phyloP scores from a whole-genome alignment of 1,140 invertebrate species.

The Potamilus streckersoni region DNA sequence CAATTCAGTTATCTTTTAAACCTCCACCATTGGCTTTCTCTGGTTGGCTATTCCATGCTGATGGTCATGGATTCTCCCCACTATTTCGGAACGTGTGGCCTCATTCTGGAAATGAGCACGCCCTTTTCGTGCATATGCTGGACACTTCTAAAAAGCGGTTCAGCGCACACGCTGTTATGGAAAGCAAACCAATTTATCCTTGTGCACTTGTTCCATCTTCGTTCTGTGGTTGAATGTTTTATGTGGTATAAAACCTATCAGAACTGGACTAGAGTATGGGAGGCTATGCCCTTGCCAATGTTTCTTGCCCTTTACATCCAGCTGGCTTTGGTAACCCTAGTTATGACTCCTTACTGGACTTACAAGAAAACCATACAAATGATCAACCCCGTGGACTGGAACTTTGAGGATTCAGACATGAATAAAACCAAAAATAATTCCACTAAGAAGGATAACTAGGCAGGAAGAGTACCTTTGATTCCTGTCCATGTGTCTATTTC shows the following conservation, averaged over 20 bases:
- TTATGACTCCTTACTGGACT: constrained; percentile 50
- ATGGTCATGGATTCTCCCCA: constrained; percentile 19
- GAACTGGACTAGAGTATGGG: constrained; percentile 51
- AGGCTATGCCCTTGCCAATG: constrained; percentile 35
- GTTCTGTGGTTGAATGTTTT: constrained; percentile 56
- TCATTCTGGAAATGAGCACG: constrained; percentile 63
- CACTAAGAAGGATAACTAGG: too few species aligned
- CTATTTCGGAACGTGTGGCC: constrained; percentile 41
- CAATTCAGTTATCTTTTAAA: constrained; percentile 47
- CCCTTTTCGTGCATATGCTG: constrained; percentile 60
- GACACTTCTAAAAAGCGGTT: constrained; percentile 58
- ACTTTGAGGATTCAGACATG: constrained; percentile 25
- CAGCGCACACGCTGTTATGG: constrained; percentile 51
- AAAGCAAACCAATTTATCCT: constrained; percentile 61
- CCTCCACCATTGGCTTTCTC: constrained; percentile 53
- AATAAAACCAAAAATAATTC: neutral
- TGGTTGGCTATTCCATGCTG: constrained; percentile 29
- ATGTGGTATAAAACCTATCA: constrained; percentile 56
- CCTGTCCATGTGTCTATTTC: too few species aligned
- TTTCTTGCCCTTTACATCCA: constrained; percentile 31
- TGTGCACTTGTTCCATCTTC: constrained; percentile 61
- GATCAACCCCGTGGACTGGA: constrained; percentile 37
- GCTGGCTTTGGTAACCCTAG: constrained; percentile 24
- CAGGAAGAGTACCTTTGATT: too few species aligned
- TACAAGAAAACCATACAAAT: constrained; percentile 42